Conservation (phyloP, 2,113 vertebrate genomes). For the Dissostichus mawsoni region DNA sequence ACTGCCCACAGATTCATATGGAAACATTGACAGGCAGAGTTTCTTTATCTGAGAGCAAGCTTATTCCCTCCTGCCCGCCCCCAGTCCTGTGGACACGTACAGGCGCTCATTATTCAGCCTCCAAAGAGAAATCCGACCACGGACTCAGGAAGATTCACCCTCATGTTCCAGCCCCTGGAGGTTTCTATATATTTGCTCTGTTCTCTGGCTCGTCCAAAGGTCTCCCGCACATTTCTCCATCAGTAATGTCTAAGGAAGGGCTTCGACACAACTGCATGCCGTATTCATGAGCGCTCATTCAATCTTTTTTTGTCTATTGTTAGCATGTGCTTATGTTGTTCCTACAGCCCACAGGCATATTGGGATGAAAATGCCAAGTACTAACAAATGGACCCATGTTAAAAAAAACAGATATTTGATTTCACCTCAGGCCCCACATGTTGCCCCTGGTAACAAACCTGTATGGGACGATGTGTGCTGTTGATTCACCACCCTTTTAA, state of each 20-base stretch:
- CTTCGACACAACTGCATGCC: slow-evolving; percentile 23
- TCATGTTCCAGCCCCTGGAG: slow-evolving; percentile 39
- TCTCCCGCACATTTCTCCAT: slow-evolving; percentile 35
- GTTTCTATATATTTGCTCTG: slow-evolving; percentile 39
- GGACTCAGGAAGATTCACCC: slow-evolving; percentile 40
- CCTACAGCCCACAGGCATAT: neutral
- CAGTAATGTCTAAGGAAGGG: slow-evolving; percentile 26
- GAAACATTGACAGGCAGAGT: slow-evolving; percentile 22
- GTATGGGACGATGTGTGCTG: neutral
- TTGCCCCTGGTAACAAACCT: neutral
- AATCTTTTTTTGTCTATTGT: neutral
- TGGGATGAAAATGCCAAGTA: slow-evolving; percentile 25
- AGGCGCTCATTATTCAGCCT: slow-evolving; percentile 67
- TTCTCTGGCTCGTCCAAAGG: slow-evolving; percentile 50
- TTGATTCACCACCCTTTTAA: neutral
- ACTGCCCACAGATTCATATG: slow-evolving; percentile 4
- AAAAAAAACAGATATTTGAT: slow-evolving; percentile 1
- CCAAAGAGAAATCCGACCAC: slow-evolving; percentile 52
- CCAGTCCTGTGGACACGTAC: slow-evolving; percentile 28
- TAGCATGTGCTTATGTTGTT: slow-evolving; percentile 19
- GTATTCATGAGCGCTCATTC: slow-evolving; percentile 28
- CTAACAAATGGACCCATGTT: slow-evolving; percentile 12
- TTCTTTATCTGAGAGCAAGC: slow-evolving; percentile 33
- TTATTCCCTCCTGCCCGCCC: slow-evolving; percentile 26
- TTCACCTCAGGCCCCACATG: slow-evolving; percentile 4